Percentiles rank a stretch among this genome's conserved stretches.
Evolutionary conservation across 2,113 vertebrate species (phyloP).

Genomic region (Thinocorus orbignyianus): DNA sequence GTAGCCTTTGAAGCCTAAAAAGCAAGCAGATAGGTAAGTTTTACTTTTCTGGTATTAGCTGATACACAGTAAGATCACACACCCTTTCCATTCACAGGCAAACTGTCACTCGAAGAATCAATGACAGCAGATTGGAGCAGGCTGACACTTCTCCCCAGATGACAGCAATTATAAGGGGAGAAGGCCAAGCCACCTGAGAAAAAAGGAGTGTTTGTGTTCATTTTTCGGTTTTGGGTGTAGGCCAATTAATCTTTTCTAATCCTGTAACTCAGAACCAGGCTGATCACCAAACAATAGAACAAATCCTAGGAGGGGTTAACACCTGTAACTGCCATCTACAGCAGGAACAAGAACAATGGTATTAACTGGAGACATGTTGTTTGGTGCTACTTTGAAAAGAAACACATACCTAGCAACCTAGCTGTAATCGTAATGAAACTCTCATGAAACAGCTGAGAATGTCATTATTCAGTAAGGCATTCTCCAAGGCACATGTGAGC

Average conservation of each 20-base stretch:
- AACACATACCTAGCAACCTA: not conserved
- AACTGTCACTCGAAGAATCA: not conserved
- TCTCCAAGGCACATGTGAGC: not conserved
- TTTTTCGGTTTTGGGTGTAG: not conserved
- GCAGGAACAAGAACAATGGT: not conserved
- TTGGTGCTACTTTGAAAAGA: not conserved
- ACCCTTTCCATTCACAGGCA: not conserved
- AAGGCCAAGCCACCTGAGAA: not conserved
- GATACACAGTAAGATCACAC: not conserved
- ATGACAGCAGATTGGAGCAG: not conserved
- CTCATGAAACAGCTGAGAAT: not conserved
- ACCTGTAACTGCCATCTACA: not conserved
- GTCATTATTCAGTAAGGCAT: not conserved
- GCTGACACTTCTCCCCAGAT: not conserved
- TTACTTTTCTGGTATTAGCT: not conserved
- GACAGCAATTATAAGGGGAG: not conserved
- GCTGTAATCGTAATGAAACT: not conserved
- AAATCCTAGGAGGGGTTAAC: not conserved
- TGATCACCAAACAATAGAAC: not conserved
- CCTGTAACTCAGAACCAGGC: not conserved
- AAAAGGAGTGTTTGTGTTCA: not conserved
- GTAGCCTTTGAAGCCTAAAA: not conserved
- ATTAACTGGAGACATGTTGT: not conserved
- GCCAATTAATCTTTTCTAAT: not conserved
- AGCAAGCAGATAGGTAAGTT: not conserved